Base-by-base conservation (phyloP, 2,888 invertebrate genomes). In the Patella caerulea region DNA sequence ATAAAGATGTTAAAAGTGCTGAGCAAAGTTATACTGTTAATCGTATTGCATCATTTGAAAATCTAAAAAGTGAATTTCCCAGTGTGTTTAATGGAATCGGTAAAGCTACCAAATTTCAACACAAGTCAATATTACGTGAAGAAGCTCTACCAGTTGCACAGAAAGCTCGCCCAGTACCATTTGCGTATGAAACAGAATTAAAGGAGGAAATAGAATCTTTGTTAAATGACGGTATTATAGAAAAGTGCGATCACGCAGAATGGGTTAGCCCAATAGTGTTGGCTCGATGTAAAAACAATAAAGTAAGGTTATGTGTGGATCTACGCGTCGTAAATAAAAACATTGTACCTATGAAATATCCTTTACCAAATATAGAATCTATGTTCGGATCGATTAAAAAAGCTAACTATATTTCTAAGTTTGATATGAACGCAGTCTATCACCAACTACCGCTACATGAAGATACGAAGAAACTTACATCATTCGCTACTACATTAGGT, bases 321-420 rank as follows among this genome's bases (percentile, higher is more conserved):
- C 56, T 56, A 56, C 56, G 17, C 17, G n/a, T n/a, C 7, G n/a
- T 56, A 56, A 56, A 56, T 56, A 56, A 56, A 56, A 56, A 56
- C 56, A 56, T 56, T 56, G 56, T 56, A 17, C 56, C 56, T 56
- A n/a, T 56, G 56, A 56, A 56, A 56, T 56, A 56, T n/a, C 56
- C 56, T 17, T 56, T 56, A 56, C 15, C 56, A 5, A 56, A 56
- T 56, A 56, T 56, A 17, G 56, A 56, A 56, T 17, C 56, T 56
- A 17, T 56, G 56, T 17, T 56, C 56, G n/a, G 56, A 15, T 56
- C 56, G 15, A 56, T 56, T 17, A 15, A 56, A 56, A 17, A 15
- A 5, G 56, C n/a, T n/a, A 56, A n/a, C 56, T 56, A 17, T 56
- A 56, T 56, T 56, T 17, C 56, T 56, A 56, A 56, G 45, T 45